Conservation (phyloP, 2,113 vertebrate species). For the Myiozetetes cayanensis region DNA sequence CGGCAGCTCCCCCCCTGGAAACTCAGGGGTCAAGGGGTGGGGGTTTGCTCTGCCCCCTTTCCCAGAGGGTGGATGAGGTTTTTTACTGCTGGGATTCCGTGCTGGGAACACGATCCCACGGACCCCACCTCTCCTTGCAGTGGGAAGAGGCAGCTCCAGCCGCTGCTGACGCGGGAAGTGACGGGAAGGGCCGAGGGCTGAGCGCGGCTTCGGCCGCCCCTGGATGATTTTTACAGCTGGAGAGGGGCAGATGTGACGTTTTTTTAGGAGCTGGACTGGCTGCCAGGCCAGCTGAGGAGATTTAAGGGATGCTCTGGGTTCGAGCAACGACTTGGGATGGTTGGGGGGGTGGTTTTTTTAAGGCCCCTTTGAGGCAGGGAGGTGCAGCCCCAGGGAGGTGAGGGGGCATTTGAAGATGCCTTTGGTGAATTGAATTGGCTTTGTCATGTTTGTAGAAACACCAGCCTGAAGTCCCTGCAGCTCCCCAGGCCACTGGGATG, state of each 20-base stretch:
- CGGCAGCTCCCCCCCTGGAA: no score
- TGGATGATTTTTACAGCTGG: constrained; percentile 27
- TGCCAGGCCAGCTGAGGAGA: neutral
- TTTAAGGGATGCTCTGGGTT: neutral
- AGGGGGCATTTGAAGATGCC: neutral
- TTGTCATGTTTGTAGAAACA: accelerated
- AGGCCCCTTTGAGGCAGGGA: neutral
- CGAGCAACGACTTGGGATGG: neutral
- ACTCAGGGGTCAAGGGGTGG: no score
- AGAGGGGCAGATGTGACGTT: neutral
- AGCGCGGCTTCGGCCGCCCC: neutral
- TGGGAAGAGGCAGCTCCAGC: neutral
- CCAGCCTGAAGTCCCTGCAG: neutral
- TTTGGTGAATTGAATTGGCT: neutral
- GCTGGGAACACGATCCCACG: neutral
- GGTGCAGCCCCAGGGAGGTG: neutral
- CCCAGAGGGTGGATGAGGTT: neutral
- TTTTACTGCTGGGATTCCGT: neutral
- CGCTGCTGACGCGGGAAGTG: constrained; percentile 18
- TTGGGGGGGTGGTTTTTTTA: no score
- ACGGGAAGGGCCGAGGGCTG: neutral
- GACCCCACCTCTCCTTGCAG: constrained; percentile 31
- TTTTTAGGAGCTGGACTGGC: neutral
- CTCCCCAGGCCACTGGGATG: neutral
- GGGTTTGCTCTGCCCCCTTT: neutral